Base-by-base conservation (phyloP, 2,113 vertebrate genomes). In the Phoenicopterus ruber region DNA sequence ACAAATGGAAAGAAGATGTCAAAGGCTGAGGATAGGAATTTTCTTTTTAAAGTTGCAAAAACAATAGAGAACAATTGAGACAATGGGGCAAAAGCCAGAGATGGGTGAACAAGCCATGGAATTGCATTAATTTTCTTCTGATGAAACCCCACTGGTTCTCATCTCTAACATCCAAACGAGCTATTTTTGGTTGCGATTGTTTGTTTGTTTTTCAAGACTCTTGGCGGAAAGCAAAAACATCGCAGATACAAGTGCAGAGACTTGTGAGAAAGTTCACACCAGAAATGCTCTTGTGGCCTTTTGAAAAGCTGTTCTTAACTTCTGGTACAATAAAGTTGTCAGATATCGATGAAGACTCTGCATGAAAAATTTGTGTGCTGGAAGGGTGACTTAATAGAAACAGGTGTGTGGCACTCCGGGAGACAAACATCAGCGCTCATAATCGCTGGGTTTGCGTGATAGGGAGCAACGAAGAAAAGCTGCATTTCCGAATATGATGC, bases 1-100 rank as follows among this genome's bases (percentile, higher is more conserved):
- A 18, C 66, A 95, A 95, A 95, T 97, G 67, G 90, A 96, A 96
- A 96, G 92, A 96, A 82, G 74, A 95, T 96, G 92, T 93, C 91
- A 90, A 94, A 94, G 96, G 61, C 86, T 83, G 74, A 71, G 59
- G 84, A 16, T 29, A 84, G 77, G 77, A 95, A 83, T 96, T 96
- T 91, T 92, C 67, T 91, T 76, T 80, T 93, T 90, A 65, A 87
- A 81, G 34, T 82, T 90, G 50, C n/a, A 44, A 72, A 65, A 91
- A 70, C 82, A 93, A 86, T 81, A 86, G 63, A 81, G 61, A 62
- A 88, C 90, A 79, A 82, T 76, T 92, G 93, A 83, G 90, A 66
- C 72, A 63, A 29, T 63, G 32, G 22, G 28, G 17, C 22, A 7
- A 93, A 82, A 94, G 38, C 40, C 76, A 88, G 63, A 90, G 59